phyloP scores from a whole-genome alignment of 64 coral and sea anemone genomes.

The Hydrozoanthus tunicans region DNA sequence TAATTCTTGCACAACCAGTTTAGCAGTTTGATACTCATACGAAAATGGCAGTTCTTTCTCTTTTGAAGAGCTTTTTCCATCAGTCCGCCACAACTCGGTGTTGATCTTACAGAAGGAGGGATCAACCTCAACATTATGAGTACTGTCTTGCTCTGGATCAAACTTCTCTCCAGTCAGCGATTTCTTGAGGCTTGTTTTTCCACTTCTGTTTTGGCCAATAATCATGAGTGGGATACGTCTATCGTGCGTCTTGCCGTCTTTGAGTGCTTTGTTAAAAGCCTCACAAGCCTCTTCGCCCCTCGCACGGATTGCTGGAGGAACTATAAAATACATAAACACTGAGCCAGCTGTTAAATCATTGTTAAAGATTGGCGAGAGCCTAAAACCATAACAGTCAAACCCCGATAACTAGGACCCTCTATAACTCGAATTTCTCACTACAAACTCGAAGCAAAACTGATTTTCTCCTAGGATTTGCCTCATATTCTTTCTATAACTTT shows the following conservation, averaged over 20 bases:
- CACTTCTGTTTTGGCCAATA: constrained; percentile 37
- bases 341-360: too few species aligned
- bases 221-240: constrained; percentile 35
- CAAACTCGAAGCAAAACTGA: too few species aligned
- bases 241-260: constrained; percentile 1
- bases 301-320: constrained; percentile 41
- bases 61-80: background rate
- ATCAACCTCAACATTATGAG: constrained; percentile 16
- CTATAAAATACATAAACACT: background rate
- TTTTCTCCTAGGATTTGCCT: too few species aligned
- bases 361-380: too few species aligned
- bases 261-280: constrained; percentile 15
- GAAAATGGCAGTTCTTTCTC: background rate
- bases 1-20: background rate
- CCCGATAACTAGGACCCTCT: too few species aligned
- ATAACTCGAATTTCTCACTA: too few species aligned
- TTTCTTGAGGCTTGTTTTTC: constrained; percentile 46
- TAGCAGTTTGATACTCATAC: constrained; percentile 39
- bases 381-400: too few species aligned
- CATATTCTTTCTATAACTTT: too few species aligned
- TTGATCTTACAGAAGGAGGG: constrained; percentile 34
- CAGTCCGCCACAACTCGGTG: constrained; percentile 18
- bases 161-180: constrained; percentile 28
- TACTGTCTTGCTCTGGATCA: constrained; percentile 39
- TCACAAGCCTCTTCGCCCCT: constrained; percentile 4